These are phyloP conservation scores for Caenorhabditis tropicalis DNA, from an alignment of 1,140 invertebrate species.

Conservation along the genomic window DNA sequence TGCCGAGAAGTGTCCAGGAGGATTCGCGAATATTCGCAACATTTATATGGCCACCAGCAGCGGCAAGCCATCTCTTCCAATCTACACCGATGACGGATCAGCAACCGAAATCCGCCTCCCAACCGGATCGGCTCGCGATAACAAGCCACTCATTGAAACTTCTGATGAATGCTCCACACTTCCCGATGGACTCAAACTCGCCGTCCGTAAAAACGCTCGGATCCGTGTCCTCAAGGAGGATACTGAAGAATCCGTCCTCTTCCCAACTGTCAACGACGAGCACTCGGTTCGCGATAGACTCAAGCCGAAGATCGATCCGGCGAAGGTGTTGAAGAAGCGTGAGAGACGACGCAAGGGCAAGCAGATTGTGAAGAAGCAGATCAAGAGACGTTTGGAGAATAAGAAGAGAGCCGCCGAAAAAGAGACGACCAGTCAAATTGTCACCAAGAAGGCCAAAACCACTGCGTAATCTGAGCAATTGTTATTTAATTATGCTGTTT, in stretches of 20 bases:
- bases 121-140: not conserved
- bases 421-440: not conserved
- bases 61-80: slow-evolving; percentile 52
- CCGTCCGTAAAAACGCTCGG: slow-evolving; percentile 52
- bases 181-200: slow-evolving; percentile 54
- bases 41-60: slow-evolving; percentile 48
- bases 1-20: slow-evolving; percentile 51
- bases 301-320: slow-evolving; percentile 54
- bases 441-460: not conserved
- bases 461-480: not conserved
- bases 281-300: slow-evolving; percentile 47
- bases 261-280: slow-evolving; percentile 57
- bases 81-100: slow-evolving; percentile 53
- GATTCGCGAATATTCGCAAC: slow-evolving; percentile 52
- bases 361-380: slow-evolving; percentile 12
- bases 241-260: slow-evolving; percentile 37
- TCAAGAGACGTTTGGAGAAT: slow-evolving; percentile 18
- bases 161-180: slow-evolving; percentile 53
- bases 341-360: not conserved
- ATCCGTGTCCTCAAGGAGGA: slow-evolving; percentile 54
- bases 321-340: slow-evolving; percentile 38
- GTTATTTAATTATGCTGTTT: not conserved
- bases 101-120: not conserved
- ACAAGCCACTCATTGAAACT: slow-evolving; percentile 27
- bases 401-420: slow-evolving; percentile 26